Base-by-base conservation (phyloP, 2,888 invertebrate species). In the Cacoxenus indagator region DNA sequence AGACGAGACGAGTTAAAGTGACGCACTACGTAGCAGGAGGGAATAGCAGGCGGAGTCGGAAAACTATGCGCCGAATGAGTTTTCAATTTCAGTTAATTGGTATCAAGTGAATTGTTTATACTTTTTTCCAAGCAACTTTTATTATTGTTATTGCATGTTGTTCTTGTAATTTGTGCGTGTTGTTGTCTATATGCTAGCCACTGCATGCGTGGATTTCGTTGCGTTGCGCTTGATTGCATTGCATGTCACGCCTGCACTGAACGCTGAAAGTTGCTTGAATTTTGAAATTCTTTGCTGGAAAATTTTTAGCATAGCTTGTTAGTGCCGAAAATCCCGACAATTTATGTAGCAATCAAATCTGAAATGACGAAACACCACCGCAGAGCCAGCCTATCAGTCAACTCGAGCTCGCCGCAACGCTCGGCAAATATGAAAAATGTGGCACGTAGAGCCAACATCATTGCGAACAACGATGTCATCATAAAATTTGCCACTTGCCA, bases 31-130 rank as follows among this genome's bases (percentile, higher is more conserved):
- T 55, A 0, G 27, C 4, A 57, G 1, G 9, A 14, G 29, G 8
- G 17, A 43, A 62, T 14, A 45, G 26, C 27, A 19, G 11, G 5
- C 9, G n/a, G n/a, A 45, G 24, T 17, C 31, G 45, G n/a, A 37
- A 5, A 64, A 46, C 54, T 27, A 64, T 51, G 14, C 2, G 4
- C n/a, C 59, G 45, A 67, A 67, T 48, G 59, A 29, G 67, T 67
- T 59, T 67, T 67, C 59, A 67, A 67, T 59, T 67, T 67, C 67
- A 46, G 29, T 67, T 67, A 67, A 67, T 67, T 67, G 67, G 29
- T 43, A 59, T 59, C 54, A 55, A 55, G 65, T 46, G 57, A 43
- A 66, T 66, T 66, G 57, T 26, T 62, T 22, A 8, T 14, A 14
- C 26, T 62, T 26, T 24, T 45, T 62, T 62, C n/a, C n/a, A 5